Conservation (phyloP, 2,113 vertebrate genomes). For the Xiphias gladius region DNA sequence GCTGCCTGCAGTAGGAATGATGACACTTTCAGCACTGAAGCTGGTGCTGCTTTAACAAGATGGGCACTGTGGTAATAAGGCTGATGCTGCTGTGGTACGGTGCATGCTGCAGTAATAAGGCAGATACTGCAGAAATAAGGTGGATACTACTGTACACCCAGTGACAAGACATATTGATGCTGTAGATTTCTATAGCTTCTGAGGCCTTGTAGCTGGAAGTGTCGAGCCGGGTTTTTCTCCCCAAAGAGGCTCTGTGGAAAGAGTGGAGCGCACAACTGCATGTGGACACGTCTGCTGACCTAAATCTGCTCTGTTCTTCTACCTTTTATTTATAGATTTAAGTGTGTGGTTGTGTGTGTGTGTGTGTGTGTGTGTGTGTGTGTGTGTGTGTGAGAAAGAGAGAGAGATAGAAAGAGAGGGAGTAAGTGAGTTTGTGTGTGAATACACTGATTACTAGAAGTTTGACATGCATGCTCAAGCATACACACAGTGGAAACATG, state of each 20-base stretch:
- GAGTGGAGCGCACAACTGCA: slow-evolving; percentile 53
- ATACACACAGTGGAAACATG: not conserved
- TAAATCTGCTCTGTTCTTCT: slow-evolving; percentile 77
- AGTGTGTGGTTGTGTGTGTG: slow-evolving; percentile 26
- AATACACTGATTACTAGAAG: slow-evolving; percentile 34
- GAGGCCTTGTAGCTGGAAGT: slow-evolving; percentile 38
- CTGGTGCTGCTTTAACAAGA: slow-evolving; percentile 46
- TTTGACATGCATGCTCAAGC: not conserved
- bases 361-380: slow-evolving; percentile 21
- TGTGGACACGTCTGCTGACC: slow-evolving; percentile 79
- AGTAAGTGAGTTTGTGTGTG: slow-evolving; percentile 2
- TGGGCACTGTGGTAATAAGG: slow-evolving; percentile 37
- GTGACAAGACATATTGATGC: slow-evolving; percentile 26
- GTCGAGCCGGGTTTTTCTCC: slow-evolving; percentile 41
- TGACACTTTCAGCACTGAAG: slow-evolving; percentile 53
- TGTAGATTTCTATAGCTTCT: slow-evolving; percentile 40
- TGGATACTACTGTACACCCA: slow-evolving; percentile 5
- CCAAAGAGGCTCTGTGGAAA: slow-evolving; percentile 47
- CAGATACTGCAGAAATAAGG: slow-evolving; percentile 60
- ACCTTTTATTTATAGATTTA: slow-evolving; percentile 75
- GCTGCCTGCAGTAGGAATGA: slow-evolving; percentile 59
- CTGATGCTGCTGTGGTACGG: slow-evolving; percentile 20
- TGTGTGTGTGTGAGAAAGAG: not conserved
- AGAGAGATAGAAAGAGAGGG: not conserved
- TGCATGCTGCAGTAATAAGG: slow-evolving; percentile 58